A percentile compares a stretch with the other conserved stretches of the same genome.
Evolutionary conservation across 2,113 vertebrate genomes (phyloP).

Genomic region (Siniperca chuatsi): DNA sequence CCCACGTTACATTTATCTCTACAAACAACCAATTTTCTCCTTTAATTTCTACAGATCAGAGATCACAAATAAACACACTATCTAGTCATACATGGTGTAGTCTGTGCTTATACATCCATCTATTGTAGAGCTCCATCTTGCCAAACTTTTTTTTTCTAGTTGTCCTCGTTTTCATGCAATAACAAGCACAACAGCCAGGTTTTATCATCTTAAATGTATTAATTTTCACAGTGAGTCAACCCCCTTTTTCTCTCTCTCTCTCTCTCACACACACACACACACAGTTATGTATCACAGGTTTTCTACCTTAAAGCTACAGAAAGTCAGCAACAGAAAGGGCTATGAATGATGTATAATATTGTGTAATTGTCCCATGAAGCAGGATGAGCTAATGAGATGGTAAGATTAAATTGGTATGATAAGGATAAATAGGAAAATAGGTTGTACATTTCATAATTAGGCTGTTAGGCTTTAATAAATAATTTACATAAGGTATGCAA

Average conservation of each 20-base stretch:
- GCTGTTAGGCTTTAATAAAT: constrained; percentile 15
- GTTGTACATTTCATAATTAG: constrained; percentile 10
- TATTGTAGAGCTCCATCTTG: neutral
- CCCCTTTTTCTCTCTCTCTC: neutral
- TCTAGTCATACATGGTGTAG: neutral
- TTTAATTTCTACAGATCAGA: neutral
- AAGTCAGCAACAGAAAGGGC: neutral
- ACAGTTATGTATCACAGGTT: neutral
- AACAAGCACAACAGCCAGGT: neutral
- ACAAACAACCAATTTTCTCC: neutral
- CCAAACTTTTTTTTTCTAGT: neutral
- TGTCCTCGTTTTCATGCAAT: neutral
- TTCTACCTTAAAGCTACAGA: neutral
- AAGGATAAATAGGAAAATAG: constrained; percentile 9
- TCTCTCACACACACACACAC: neutral
- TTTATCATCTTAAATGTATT: constrained; percentile 15
- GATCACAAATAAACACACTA: neutral
- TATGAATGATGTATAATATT: neutral
- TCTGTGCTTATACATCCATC: neutral
- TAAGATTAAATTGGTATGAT: constrained; percentile 1
- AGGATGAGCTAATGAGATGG: neutral
- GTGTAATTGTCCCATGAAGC: neutral
- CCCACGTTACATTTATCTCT: neutral
- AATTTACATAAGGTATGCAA: constrained; percentile 12
- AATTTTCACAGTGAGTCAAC: neutral